These are phyloP conservation scores for Colaptes auratus DNA, from an alignment of 2,113 vertebrate genomes.

Conservation along the genomic window DNA sequence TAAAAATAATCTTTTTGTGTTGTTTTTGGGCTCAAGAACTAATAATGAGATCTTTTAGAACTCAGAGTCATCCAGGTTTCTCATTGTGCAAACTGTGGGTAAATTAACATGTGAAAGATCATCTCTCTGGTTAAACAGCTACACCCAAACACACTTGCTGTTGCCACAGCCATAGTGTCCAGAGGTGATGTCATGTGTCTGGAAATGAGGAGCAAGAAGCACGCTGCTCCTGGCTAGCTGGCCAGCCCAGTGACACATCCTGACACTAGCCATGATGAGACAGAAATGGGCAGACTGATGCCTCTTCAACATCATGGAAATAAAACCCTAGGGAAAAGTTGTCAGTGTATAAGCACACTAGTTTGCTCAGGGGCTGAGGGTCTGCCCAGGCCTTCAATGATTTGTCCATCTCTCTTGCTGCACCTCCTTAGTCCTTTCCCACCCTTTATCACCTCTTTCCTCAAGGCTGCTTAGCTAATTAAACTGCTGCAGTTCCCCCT, in stretches of 20 bases:
- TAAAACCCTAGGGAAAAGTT: not conserved
- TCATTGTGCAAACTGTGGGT: not conserved
- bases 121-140: not conserved
- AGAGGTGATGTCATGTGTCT: conserved; percentile 14
- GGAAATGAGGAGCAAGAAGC: conserved; percentile 17
- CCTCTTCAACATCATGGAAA: not conserved
- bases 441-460: not conserved
- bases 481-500: not conserved
- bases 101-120: not conserved
- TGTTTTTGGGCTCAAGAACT: conserved; percentile 6
- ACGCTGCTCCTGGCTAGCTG: not conserved
- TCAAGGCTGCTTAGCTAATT: not conserved
- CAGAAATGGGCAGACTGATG: not conserved
- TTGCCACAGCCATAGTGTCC: not conserved
- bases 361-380: not conserved
- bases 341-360: not conserved
- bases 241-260: not conserved
- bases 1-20: not conserved
- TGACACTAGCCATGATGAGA: not conserved
- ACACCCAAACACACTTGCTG: not conserved
- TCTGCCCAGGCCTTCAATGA: not conserved
- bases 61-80: not conserved
- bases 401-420: not conserved
- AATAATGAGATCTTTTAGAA: not conserved
- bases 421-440: not conserved